Base-by-base conservation (phyloP, 1,140 invertebrate species). In the Neoseiulus cucumeris region DNA sequence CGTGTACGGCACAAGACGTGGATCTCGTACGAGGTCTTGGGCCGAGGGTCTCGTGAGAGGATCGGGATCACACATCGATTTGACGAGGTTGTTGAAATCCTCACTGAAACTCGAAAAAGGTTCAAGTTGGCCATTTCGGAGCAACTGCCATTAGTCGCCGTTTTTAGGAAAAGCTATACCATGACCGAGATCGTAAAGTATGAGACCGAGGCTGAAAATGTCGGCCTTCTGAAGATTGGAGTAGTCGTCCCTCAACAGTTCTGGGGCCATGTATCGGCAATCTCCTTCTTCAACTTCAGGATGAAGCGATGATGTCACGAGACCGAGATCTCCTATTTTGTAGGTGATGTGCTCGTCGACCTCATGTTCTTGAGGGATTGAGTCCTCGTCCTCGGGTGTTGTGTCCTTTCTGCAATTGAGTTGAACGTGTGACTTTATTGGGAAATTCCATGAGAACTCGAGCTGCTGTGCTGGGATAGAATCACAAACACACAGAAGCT, bases 281-380 rank as follows among this genome's bases (percentile, higher is more conserved):
- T 94, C 91, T n/a, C 90, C 91, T 74, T 94, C 91, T 74, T 91
- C 89, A 1, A 91, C 87, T 70, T 85, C 79, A 0, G 87, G 85
- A 70, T 88, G 85, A 1, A 80, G 82, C 4, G 88, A 76, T 1
- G 84, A 87, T 1, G 89, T 91, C 33, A 94, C 89, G 75, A 92
- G 89, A 28, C 91, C 90, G 6, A 91, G 76, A 77, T 91, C 85
- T 68, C 83, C 89, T 69, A 92, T 91, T 79, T 94, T 94, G 73
- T 92, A 95, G 0, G 81, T 84, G 17, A 89, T 78, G 68, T 86
- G 79, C 70, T 84, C 80, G 7, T 74, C 72, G 28, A 65, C 65
- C 45, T 84, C 79, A 66, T 84, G 82, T 65, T 89, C 87, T 68
- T 39, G 33, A 9, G 33, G 33, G 9, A 39, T 39, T 4, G 4